Evolutionary conservation across 2,797 vertebrate genomes (phyloP).

Genomic region (Lophura swinhoii): DNA sequence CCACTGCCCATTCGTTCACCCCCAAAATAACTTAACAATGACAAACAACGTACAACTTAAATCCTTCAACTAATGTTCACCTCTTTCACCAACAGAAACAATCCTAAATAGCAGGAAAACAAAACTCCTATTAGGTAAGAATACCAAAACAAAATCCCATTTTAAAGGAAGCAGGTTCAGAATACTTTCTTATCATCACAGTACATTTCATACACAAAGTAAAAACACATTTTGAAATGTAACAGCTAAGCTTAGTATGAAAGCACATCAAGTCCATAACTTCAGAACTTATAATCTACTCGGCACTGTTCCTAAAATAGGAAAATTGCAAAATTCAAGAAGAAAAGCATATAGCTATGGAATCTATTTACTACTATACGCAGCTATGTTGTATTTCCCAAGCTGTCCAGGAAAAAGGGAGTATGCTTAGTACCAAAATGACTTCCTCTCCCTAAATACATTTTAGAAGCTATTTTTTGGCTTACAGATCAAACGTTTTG

Average conservation of each 20-base stretch:
- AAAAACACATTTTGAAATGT: neutral
- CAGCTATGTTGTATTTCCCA: neutral
- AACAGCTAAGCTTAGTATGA: neutral
- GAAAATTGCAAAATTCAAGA: neutral
- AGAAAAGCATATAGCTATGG: neutral
- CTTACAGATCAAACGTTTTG: neutral
- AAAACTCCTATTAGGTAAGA: neutral
- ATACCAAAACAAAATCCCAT: neutral
- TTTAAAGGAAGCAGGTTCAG: neutral
- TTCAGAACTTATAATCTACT: neutral
- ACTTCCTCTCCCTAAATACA: neutral
- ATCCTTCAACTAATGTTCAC: neutral
- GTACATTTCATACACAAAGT: neutral
- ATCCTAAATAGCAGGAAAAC: neutral
- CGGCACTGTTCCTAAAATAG: neutral
- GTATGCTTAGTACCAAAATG: neutral
- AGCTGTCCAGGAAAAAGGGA: neutral
- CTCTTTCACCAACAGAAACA: constrained; percentile 5
- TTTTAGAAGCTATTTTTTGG: neutral
- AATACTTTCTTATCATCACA: neutral
- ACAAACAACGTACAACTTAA: neutral
- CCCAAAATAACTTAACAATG: neutral
- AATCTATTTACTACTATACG: neutral
- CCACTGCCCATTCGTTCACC: neutral
- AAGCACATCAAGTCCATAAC: neutral